Conservation (phyloP, 2,797 vertebrate species). For the Kryptolebias ocellatus region DNA sequence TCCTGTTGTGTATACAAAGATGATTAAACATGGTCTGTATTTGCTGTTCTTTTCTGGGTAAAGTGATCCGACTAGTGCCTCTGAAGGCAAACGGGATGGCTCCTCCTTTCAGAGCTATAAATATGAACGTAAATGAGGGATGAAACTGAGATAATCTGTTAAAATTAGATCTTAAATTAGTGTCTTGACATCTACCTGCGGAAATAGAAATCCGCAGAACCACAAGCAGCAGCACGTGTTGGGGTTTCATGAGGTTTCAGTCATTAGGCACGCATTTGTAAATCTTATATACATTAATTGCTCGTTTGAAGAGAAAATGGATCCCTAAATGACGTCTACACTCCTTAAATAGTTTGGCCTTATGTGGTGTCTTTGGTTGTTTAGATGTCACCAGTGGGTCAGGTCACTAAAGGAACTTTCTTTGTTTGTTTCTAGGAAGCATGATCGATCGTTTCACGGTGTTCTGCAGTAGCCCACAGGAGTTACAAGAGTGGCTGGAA, state of each 20-base stretch:
- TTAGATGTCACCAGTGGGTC: neutral
- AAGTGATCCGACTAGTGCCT: no score
- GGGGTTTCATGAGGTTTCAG: neutral
- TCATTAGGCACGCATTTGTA: no score
- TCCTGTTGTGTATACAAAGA: no score
- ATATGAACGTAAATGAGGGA: no score
- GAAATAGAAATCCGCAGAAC: no score
- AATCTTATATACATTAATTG: neutral
- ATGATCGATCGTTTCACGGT: constrained; percentile 87
- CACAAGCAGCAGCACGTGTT: neutral
- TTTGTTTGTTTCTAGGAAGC: constrained; percentile 64
- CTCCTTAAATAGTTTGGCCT: neutral
- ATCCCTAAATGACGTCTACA: neutral
- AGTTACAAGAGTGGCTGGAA: constrained; percentile 95
- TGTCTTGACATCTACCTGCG: no score
- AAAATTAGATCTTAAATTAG: no score
- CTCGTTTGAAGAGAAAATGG: neutral
- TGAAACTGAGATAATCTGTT: no score
- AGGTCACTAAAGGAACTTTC: neutral
- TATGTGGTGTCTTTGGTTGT: neutral
- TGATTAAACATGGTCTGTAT: no score
- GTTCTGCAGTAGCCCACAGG: constrained; percentile 87
- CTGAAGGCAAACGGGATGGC: no score
- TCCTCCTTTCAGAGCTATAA: no score
- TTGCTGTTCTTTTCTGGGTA: no score